Percentiles rank a stretch among this genome's conserved stretches.
phyloP scores from a whole-genome alignment of 2,888 invertebrate species.

The Hydraecia micacea region DNA sequence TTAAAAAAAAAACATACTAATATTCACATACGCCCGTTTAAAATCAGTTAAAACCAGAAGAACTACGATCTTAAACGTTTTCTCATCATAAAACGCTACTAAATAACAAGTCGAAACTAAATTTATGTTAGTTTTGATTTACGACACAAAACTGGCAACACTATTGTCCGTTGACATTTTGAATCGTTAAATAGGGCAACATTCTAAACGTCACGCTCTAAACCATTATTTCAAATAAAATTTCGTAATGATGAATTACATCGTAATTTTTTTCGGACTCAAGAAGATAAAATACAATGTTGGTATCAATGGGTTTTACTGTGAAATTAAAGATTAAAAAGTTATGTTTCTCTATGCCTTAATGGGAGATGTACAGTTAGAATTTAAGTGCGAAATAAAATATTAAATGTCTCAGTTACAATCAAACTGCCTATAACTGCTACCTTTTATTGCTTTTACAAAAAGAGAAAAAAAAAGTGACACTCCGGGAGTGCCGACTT shows the following conservation, averaged over 20 bases:
- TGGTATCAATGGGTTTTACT: conserved; percentile 60
- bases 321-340: conserved; percentile 66
- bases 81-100: conserved; percentile 78
- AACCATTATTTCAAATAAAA: conserved; percentile 82
- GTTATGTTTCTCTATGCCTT: conserved; percentile 51
- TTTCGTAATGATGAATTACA: conserved; percentile 77
- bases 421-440: conserved; percentile 18
- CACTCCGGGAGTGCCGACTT: too few relatives aligned
- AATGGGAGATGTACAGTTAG: conserved; percentile 53
- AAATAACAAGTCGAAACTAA: conserved; percentile 73
- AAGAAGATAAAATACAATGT: conserved; percentile 67
- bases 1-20: background rate
- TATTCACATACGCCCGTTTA: conserved; percentile 48
- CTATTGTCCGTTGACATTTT: conserved; percentile 84
- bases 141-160: conserved; percentile 82
- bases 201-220: conserved; percentile 82
- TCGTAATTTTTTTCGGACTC: conserved; percentile 66
- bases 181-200: conserved; percentile 86
- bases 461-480: background rate
- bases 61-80: conserved; percentile 66
- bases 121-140: conserved; percentile 86
- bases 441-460: conserved; percentile 11
- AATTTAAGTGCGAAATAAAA: conserved; percentile 59
- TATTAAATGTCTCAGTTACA: conserved; percentile 33
- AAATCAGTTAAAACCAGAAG: conserved; percentile 59